Base-by-base conservation (phyloP, 2,113 vertebrate species). In the Nycticorax nycticorax region DNA sequence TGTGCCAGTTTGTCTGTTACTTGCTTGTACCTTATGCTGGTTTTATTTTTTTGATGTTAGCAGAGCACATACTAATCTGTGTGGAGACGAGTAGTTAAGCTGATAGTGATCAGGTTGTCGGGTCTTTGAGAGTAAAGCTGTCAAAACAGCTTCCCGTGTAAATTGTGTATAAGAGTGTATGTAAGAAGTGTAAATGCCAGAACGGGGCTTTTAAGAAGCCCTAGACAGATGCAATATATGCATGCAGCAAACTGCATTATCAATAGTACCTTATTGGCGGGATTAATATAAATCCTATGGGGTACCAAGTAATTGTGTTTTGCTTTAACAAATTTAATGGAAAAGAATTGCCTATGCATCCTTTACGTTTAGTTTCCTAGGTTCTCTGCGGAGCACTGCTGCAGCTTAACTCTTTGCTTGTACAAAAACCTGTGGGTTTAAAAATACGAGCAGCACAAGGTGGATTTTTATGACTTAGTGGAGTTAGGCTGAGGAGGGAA, bases 231-330 rank as follows among this genome's bases (percentile, higher is more conserved):
- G 96, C 97, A 97, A 95, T 97, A 95, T 82, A 93, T 97, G 97
- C 97, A 97, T 97, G 98, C 96, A 95, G 96, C 98, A 93, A 92
- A 97, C 97, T 96, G 97, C 97, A 97, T 97, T 97, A 97, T 93
- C 87, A 72, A 16, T 52, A 96, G 97, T 98, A 98, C 98, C 98
- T 98, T 97, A 89, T 30, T 91, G 95, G 94, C 96, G 95, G 97
- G 97, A 95, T 97, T 97, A 95, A 96, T 97, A 97, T 79, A 98
- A 97, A 97, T 96, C 98, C 97, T 92, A 20, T 92, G 93, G 97
- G 98, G 98, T 98, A 98, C 97, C 91, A 66, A 97, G 97, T 98
- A 93, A 93, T 96, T 92, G 96, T 96, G 96, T 97, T 97, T 98
- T 97, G 96, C 96, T 98, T 98, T 97, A 97, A 96, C 63, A 89